phyloP scores from a whole-genome alignment of 2,113 vertebrate species.

The Oxygymnocypris stewartii region DNA sequence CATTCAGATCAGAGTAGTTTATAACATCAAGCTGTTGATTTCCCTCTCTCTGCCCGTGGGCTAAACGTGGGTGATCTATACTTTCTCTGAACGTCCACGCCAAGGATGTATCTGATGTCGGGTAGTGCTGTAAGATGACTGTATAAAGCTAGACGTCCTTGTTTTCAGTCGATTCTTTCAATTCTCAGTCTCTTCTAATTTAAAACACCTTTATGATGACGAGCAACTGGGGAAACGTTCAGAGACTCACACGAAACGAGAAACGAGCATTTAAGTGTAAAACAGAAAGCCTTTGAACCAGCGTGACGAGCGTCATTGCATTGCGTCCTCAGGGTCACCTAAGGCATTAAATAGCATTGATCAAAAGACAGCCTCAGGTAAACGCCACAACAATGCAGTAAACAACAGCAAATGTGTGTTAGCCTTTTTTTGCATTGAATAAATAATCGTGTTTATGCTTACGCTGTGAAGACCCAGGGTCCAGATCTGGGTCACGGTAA shows the following conservation, averaged over 20 bases:
- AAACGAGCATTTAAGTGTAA: not conserved
- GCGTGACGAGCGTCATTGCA: not conserved
- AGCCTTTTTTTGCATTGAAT: not conserved
- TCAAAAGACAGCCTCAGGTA: not conserved
- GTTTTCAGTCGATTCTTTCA: not conserved
- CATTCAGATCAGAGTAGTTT: slow-evolving; percentile 21
- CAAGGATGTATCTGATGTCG: not conserved
- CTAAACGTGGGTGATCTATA: not conserved
- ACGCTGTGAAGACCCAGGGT: not conserved
- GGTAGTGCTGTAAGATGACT: not conserved
- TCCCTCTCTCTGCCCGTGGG: slow-evolving; percentile 15
- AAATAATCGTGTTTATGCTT: not conserved
- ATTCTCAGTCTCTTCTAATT: not conserved
- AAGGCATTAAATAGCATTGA: not conserved
- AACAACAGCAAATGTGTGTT: not conserved
- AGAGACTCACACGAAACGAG: not conserved
- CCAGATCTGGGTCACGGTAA: not conserved
- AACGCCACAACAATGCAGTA: not conserved
- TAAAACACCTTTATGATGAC: not conserved
- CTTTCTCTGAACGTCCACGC: not conserved
- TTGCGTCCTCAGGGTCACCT: slow-evolving; percentile 13
- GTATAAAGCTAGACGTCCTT: not conserved
- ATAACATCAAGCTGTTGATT: slow-evolving; percentile 31
- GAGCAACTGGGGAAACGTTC: not conserved
- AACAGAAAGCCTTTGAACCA: not conserved